phyloP scores from a whole-genome alignment of 2,113 vertebrate species.

The Heloderma charlesbogerti region DNA sequence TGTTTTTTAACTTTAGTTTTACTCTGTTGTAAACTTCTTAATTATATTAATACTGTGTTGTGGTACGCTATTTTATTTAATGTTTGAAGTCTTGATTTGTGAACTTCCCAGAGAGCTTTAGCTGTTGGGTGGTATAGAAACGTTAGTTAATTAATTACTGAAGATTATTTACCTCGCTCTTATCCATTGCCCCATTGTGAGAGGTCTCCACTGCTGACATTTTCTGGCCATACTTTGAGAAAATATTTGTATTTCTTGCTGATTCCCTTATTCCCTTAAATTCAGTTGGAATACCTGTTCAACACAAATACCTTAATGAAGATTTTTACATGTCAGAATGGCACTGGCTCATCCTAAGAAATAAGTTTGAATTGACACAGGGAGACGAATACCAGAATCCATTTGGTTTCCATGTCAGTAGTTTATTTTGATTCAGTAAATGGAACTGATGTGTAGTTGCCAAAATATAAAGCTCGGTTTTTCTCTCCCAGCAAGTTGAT shows the following conservation, averaged over 20 bases:
- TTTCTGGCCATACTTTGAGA: neutral
- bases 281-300: neutral
- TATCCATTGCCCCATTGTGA: neutral
- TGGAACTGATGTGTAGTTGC: neutral
- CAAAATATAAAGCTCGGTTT: neutral
- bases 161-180: neutral
- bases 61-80: no score
- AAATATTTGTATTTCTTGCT: neutral
- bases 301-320: neutral
- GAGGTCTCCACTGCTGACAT: neutral
- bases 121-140: no score
- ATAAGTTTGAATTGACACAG: constrained; percentile 2
- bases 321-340: neutral
- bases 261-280: neutral
- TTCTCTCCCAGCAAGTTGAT: neutral
- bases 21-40: no score
- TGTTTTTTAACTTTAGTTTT: no score
- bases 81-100: no score
- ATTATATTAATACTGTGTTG: no score
- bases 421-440: neutral
- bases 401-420: neutral
- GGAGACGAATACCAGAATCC: no score
- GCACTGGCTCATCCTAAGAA: neutral
- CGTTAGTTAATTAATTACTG: no score
- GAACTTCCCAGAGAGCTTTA: no score